phyloP scores from a whole-genome alignment of 2,797 vertebrate species.

The Gila robusta region DNA sequence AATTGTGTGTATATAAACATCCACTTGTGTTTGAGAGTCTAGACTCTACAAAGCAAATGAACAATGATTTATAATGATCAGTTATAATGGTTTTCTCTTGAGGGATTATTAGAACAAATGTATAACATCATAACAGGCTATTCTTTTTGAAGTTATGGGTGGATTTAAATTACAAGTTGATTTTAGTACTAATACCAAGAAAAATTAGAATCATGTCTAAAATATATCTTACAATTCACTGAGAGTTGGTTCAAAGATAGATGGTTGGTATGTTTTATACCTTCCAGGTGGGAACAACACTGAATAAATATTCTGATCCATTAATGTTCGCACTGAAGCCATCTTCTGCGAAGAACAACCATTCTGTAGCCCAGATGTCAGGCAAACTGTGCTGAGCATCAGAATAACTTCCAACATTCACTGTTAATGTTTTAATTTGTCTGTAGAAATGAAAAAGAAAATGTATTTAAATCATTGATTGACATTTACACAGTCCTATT shows the following conservation, averaged over 20 bases:
- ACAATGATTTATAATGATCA: conserved; percentile 23
- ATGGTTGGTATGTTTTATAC: conserved; percentile 8
- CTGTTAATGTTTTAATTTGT: not conserved
- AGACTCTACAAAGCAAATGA: conserved; percentile 34
- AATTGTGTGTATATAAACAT: conserved; percentile 29
- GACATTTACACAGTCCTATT: not conserved
- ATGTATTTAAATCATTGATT: not conserved
- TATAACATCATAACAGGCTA: not conserved
- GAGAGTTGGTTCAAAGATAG: not conserved
- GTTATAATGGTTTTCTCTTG: conserved; percentile 13
- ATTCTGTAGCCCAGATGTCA: not conserved
- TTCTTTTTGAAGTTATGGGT: not conserved
- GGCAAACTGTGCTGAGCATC: not conserved
- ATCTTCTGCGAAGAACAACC: conserved; percentile 4
- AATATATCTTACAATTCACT: not conserved
- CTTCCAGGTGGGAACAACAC: conserved; percentile 6
- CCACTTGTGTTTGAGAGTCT: conserved; percentile 48
- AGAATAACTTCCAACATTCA: not conserved
- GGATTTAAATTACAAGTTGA: not conserved
- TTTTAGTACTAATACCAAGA: not conserved
- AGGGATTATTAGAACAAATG: not conserved
- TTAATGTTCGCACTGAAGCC: not conserved
- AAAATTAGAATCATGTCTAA: not conserved
- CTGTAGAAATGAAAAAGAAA: not conserved
- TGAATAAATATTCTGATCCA: conserved; percentile 4